These are phyloP conservation scores for Heliopora coerulea DNA, from an alignment of 92 coral and sea anemone genomes.

Conservation along the genomic window DNA sequence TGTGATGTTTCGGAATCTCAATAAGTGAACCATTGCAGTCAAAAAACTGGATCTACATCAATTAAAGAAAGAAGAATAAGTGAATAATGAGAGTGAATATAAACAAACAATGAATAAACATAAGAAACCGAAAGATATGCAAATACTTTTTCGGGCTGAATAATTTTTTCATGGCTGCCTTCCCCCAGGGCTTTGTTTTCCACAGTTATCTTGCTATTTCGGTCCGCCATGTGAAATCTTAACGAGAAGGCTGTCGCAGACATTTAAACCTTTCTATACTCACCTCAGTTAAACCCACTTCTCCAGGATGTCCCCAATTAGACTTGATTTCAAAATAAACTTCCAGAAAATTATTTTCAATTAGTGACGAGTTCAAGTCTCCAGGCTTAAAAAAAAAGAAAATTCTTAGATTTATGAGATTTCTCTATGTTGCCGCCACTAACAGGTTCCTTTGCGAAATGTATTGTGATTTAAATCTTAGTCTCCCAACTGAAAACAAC, in stretches of 20 bases:
- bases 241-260: no score
- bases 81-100: not conserved
- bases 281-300: conserved; percentile 87
- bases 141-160: no score
- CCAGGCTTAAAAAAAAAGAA: conserved; percentile 19
- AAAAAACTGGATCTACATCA: conserved; percentile 74
- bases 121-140: no score
- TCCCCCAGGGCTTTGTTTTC: no score
- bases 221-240: no score
- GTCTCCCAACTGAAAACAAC: no score
- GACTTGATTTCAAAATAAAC: conserved; percentile 79
- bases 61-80: not conserved
- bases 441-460: no score
- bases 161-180: no score
- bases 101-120: not conserved
- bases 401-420: not conserved
- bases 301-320: conserved; percentile 89
- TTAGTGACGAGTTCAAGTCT: not conserved
- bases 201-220: no score
- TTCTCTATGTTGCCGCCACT: no score
- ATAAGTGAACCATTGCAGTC: conserved; percentile 59
- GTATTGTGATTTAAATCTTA: no score
- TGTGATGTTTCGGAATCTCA: conserved; percentile 44
- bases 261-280: no score
- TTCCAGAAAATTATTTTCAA: conserved; percentile 49